Conservation (phyloP, 2,888 invertebrate species). For the Herminia tarsipennalis region DNA sequence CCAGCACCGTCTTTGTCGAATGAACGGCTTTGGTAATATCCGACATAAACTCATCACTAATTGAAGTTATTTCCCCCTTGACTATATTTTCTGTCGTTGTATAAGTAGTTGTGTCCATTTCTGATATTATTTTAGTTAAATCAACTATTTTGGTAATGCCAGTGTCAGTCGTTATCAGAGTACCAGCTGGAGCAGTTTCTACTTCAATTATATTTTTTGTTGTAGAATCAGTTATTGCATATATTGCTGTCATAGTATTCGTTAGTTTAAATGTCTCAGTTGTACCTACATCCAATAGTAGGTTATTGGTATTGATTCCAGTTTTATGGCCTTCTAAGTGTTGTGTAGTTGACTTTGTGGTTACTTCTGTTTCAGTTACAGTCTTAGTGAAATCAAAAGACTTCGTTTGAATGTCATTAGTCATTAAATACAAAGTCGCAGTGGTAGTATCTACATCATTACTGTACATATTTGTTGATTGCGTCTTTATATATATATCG, state of each 20-base stretch:
- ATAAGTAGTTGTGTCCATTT: neutral
- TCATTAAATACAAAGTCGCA: too few species aligned
- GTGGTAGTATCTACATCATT: too few species aligned
- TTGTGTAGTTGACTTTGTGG: conserved; percentile 5
- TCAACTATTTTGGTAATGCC: neutral
- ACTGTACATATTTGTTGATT: too few species aligned
- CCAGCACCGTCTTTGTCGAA: neutral
- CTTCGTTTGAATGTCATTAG: too few species aligned
- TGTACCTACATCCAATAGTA: neutral
- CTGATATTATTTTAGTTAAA: neutral
- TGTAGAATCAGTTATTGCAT: neutral
- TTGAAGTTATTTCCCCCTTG: neutral
- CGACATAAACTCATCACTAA: neutral
- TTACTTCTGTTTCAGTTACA: neutral
- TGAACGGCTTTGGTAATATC: neutral
- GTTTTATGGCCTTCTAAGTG: neutral
- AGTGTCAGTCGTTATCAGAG: neutral
- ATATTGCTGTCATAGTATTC: too few species aligned
- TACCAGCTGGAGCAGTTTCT: neutral
- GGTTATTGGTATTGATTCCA: neutral
- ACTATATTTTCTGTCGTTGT: neutral
- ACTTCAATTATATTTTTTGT: neutral
- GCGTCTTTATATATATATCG: too few species aligned
- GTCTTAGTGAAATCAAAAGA: neutral
- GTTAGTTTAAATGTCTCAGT: neutral